Base-by-base conservation (phyloP, 2,113 vertebrate species). In the Sardina pilchardus region DNA sequence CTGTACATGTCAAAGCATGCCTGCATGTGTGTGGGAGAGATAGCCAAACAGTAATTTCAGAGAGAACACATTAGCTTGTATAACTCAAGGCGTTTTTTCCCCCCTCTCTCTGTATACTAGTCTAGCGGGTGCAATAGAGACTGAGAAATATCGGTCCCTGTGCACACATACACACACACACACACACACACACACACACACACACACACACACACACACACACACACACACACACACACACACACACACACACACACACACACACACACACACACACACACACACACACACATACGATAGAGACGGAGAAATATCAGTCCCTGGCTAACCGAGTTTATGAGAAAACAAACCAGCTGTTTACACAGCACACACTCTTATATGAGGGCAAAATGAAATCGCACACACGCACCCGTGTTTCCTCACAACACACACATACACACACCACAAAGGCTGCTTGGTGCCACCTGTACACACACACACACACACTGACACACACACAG, bases 1-100 rank as follows among this genome's bases (percentile, higher is more conserved):
- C 81, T 39, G 30, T 36, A 53, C 24, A 26, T 14, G 63, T 71
- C n/a, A 1, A 71, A 30, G 39, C n/a, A 30, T 48, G 81, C 42
- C 75, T 83, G 75, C 67, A 39, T 81, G 83, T 82, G 83, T 45
- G 59, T 47, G 6, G 17, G 30, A 42, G 34, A 26, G 8, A n/a
- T 82, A 86, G 47, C 47, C 82, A 87, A 81, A 87, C 86, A 83
- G 45, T 87, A 67, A 45, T 87, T 82, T 39, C 44, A 83, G 8
- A 86, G 63, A 34, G 45, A 71, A 71, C 26, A 48, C 59, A 30
- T 87, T 53, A 39, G 34, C 17, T 83, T 71, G 34, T 78, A 50
- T 45, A 87, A 39, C 82, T 87, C 39, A 43, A 81, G 86, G 82
- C 36, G 4, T 83, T 83, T 71, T 34, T 71, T 71, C n/a, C n/a